These are phyloP conservation scores for Hirtodrosophila duncani DNA, from an alignment of 2,888 invertebrate species.

Conservation along the genomic window DNA sequence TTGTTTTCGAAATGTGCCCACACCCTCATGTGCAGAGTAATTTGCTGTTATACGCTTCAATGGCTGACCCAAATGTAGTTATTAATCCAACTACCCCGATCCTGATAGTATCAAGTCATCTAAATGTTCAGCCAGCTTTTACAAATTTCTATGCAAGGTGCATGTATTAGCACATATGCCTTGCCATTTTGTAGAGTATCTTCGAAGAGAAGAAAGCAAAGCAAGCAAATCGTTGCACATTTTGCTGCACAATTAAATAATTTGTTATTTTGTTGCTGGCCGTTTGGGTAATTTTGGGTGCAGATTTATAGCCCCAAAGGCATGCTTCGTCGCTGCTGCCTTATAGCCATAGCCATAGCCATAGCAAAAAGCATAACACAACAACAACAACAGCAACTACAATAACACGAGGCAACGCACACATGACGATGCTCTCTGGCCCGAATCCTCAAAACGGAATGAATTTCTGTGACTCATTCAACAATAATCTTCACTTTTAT, in stretches of 20 bases:
- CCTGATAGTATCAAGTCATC: too few relatives aligned
- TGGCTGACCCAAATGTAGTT: too few relatives aligned
- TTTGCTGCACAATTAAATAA: constrained; percentile 58
- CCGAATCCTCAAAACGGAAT: constrained; percentile 11
- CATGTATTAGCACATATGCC: too few relatives aligned
- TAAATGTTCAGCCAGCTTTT: too few relatives aligned
- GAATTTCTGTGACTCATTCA: constrained; percentile 56
- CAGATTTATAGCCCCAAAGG: constrained; percentile 63
- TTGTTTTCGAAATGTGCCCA: too few relatives aligned
- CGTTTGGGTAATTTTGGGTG: constrained; percentile 59
- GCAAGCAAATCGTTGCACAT: constrained; percentile 51
- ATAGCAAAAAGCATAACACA: too few relatives aligned
- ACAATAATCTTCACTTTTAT: constrained; percentile 72
- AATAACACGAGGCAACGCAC: constrained; percentile 17
- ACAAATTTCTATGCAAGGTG: too few relatives aligned
- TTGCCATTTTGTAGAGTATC: too few relatives aligned
- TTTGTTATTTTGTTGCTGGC: constrained; percentile 38
- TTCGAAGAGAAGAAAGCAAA: constrained; percentile 5
- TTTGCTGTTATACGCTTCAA: too few relatives aligned
- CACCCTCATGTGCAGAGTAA: too few relatives aligned
- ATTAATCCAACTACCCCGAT: too few relatives aligned
- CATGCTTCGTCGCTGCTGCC: constrained; percentile 65
- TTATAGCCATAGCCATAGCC: constrained; percentile 26
- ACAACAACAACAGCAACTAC: constrained; percentile 8
- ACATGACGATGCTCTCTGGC: constrained; percentile 38